phyloP scores from a whole-genome alignment of 2,888 invertebrate species.

The Chorisops tibialis region DNA sequence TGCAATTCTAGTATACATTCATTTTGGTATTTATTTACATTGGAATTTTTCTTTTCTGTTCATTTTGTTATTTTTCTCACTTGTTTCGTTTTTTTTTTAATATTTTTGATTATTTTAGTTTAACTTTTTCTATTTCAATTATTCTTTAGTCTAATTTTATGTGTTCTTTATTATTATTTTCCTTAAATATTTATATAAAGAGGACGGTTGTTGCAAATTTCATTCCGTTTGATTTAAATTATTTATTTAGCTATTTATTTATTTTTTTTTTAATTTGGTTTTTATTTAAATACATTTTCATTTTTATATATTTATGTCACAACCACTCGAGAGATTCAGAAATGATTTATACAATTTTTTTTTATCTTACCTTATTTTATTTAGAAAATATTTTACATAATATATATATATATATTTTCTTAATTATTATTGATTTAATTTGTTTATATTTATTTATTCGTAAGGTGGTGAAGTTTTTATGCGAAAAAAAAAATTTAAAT shows the following conservation, averaged over 20 bases:
- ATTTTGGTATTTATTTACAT: conserved; percentile 2
- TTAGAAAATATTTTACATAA: too few species aligned
- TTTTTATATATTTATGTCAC: conserved; percentile 37
- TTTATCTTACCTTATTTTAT: conserved; percentile 16
- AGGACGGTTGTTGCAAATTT: conserved; percentile 38
- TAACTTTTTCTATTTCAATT: conserved; percentile 33
- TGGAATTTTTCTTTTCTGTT: conserved; percentile 24
- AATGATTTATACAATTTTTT: conserved; percentile 34
- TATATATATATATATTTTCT: conserved; percentile 26
- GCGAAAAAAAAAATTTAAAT: not conserved
- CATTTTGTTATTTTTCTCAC: conserved; percentile 29
- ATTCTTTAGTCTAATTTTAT: conserved; percentile 21
- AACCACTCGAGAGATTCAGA: conserved; percentile 40
- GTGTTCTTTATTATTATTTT: conserved; percentile 4
- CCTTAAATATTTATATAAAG: conserved; percentile 32
- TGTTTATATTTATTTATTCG: not conserved
- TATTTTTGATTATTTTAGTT: conserved; percentile 16
- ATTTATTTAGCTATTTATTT: conserved; percentile 23
- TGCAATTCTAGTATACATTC: conserved; percentile 13
- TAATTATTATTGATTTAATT: conserved; percentile 15
- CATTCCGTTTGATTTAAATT: conserved; percentile 13
- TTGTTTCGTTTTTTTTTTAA: conserved; percentile 24
- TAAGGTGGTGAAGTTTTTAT: conserved; percentile 3
- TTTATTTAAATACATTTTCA: conserved; percentile 20
- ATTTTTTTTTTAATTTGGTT: conserved; percentile 25